A percentile compares a stretch with the other conserved stretches of the same genome.
Evolutionary conservation across 2,888 invertebrate genomes (phyloP).

Genomic region (Ectemnius lituratus): DNA sequence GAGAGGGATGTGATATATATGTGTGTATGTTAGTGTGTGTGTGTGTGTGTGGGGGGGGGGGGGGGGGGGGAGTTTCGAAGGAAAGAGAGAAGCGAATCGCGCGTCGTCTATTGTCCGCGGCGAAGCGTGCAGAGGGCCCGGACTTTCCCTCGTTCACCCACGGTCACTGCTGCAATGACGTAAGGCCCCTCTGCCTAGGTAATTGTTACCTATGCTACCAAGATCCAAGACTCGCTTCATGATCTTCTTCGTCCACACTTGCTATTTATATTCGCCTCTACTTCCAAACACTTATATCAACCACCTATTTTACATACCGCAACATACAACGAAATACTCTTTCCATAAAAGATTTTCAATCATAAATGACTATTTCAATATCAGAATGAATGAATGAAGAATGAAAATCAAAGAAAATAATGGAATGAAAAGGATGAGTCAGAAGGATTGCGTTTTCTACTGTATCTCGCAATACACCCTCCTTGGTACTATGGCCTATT

Average conservation of each 20-base stretch:
- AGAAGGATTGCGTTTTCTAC: too few species aligned
- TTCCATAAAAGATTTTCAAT: too few species aligned
- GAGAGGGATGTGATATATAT: not conserved
- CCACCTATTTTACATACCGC: constrained; percentile 15
- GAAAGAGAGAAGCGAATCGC: constrained; percentile 34
- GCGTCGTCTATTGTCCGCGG: constrained; percentile 71
- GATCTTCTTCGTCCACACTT: constrained; percentile 51
- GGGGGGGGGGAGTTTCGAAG: not conserved
- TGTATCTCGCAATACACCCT: too few species aligned
- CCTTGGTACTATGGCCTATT: too few species aligned
- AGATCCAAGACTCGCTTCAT: constrained; percentile 49
- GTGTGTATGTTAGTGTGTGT: constrained; percentile 25
- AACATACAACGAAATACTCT: too few species aligned
- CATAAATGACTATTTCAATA: too few species aligned
- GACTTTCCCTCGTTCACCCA: constrained; percentile 75
- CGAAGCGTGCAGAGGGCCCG: constrained; percentile 71
- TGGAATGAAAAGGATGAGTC: too few species aligned
- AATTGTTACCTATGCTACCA: constrained; percentile 68
- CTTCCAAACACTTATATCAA: constrained; percentile 19
- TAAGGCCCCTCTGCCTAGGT: constrained; percentile 65
- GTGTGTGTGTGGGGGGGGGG: constrained; percentile 16
- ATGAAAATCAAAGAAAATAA: too few species aligned
- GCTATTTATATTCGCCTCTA: constrained; percentile 27
- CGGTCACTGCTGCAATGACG: constrained; percentile 74
- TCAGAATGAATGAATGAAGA: too few species aligned